Conservation (phyloP, 2,113 vertebrate genomes). For the Sinocyclocheilus rhinocerous region DNA sequence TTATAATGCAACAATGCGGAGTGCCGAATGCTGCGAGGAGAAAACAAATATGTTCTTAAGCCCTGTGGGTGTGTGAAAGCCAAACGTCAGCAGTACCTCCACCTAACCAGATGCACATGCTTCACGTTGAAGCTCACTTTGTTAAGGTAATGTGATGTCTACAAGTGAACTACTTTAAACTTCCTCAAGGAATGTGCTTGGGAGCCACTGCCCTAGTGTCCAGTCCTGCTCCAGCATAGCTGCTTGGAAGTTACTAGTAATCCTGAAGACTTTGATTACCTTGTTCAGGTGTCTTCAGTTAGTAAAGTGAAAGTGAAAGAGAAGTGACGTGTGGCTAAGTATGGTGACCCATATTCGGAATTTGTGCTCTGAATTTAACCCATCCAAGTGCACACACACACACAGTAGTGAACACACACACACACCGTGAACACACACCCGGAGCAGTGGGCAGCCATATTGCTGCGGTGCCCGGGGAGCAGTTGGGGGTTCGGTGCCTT, state of each 20-base stretch:
- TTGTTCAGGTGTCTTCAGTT: neutral
- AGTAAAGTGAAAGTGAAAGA: too few relatives aligned
- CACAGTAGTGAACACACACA: too few relatives aligned
- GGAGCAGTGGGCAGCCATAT: too few relatives aligned
- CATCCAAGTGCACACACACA: too few relatives aligned
- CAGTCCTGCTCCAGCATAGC: neutral
- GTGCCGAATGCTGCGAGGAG: conserved; percentile 56
- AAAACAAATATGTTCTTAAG: conserved; percentile 47
- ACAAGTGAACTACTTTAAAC: neutral
- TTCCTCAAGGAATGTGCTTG: neutral
- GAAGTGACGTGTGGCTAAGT: too few relatives aligned
- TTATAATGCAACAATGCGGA: conserved; percentile 61
- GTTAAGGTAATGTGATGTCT: neutral
- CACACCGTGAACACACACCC: too few relatives aligned
- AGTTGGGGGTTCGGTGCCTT: too few relatives aligned
- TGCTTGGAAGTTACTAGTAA: neutral
- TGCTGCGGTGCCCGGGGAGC: too few relatives aligned
- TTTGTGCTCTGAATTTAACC: too few relatives aligned
- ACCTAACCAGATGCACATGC: neutral
- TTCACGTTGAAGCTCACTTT: neutral
- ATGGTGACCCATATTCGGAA: too few relatives aligned
- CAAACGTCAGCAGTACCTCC: neutral
- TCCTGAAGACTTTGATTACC: neutral
- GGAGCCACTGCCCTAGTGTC: neutral
- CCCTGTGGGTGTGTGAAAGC: neutral